These are phyloP conservation scores for Chamaea fasciata DNA, from an alignment of 2,113 vertebrate genomes.

Conservation along the genomic window DNA sequence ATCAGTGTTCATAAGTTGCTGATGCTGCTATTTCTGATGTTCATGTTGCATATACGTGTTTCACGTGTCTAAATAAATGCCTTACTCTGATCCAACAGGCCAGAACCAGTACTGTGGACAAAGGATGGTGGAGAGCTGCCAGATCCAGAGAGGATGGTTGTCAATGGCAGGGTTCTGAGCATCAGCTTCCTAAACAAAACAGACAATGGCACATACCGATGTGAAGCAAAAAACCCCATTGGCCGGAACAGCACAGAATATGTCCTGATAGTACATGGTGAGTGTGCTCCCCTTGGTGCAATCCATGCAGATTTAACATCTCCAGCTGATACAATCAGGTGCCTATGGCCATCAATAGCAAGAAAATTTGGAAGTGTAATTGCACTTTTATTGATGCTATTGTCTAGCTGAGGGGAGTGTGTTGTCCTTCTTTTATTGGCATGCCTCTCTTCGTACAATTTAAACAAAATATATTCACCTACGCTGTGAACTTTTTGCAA, in stretches of 20 bases:
- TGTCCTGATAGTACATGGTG: slow-evolving; percentile 95
- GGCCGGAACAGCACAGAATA: slow-evolving; percentile 93
- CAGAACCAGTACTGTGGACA: slow-evolving; percentile 95
- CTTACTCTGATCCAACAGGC: slow-evolving; percentile 70
- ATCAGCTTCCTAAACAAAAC: slow-evolving; percentile 98
- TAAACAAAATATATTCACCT: background rate
- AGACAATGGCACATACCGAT: slow-evolving; percentile 97
- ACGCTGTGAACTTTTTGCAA: background rate
- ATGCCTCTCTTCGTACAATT: background rate
- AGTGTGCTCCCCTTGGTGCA: slow-evolving; percentile 58
- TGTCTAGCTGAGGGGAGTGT: background rate
- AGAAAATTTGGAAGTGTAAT: background rate
- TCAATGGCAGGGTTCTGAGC: slow-evolving; percentile 91
- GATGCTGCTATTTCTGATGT: background rate
- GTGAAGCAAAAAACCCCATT: slow-evolving; percentile 94
- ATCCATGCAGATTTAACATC: background rate
- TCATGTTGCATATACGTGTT: background rate
- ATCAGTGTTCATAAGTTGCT: background rate
- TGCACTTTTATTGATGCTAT: background rate
- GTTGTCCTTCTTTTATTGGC: background rate
- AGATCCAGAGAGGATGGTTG: slow-evolving; percentile 91
- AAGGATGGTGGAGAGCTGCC: slow-evolving; percentile 94
- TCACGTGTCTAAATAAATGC: background rate
- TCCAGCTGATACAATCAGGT: background rate
- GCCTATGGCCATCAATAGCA: background rate